Conservation (phyloP, 2,888 invertebrate species). For the Monoplex corrugatus region DNA sequence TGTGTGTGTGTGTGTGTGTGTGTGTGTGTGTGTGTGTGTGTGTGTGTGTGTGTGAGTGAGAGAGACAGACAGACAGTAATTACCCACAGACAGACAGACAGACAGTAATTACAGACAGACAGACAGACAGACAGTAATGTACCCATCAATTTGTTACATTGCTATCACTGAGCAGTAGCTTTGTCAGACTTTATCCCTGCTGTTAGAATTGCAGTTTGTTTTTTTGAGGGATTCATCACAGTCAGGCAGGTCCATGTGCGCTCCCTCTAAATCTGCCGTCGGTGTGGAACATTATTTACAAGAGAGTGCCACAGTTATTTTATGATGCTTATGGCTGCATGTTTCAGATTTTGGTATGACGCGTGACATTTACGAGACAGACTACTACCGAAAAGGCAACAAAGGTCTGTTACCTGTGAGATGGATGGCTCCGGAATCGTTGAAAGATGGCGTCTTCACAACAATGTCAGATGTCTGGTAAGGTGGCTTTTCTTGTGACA, state of each 20-base stretch:
- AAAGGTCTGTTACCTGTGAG: conserved; percentile 94
- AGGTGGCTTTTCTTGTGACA: conserved; percentile 51
- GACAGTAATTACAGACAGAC: too few species aligned
- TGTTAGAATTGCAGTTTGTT: too few species aligned
- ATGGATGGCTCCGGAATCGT: conserved; percentile 99
- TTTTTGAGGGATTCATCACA: too few species aligned
- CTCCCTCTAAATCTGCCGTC: too few species aligned
- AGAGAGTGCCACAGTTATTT: not conserved
- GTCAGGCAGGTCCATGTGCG: too few species aligned
- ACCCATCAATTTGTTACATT: too few species aligned
- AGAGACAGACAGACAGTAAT: too few species aligned
- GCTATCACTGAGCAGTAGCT: too few species aligned
- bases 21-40: not conserved
- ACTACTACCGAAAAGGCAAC: conserved; percentile 97
- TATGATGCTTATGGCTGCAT: conserved; percentile 17
- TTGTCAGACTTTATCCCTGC: too few species aligned
- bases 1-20: not conserved
- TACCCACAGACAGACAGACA: too few species aligned
- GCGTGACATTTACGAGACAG: conserved; percentile 97
- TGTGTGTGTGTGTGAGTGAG: not conserved
- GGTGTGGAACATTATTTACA: too few species aligned
- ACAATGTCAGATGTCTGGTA: conserved; percentile 97
- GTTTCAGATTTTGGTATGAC: conserved; percentile 94
- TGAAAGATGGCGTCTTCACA: conserved; percentile 97
- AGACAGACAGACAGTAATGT: too few species aligned